Base-by-base conservation (phyloP, 2,797 vertebrate species). In the Gallinago nigripennis region DNA sequence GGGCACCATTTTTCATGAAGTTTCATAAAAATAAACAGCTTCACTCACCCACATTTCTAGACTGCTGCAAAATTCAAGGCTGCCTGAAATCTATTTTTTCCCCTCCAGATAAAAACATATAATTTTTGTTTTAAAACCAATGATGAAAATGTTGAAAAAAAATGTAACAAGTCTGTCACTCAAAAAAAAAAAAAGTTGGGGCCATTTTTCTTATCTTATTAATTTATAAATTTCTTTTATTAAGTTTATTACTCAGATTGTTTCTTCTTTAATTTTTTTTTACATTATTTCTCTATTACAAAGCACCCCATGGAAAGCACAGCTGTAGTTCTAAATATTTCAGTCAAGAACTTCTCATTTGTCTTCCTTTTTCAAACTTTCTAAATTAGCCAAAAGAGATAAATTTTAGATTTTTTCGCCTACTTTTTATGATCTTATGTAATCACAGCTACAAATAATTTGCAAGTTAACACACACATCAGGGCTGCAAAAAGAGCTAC, bases 161-260 rank as follows among this genome's bases (percentile, higher is more conserved):
- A 12, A 20, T 7, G 5, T n/a, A 80, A 77, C 9, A 56, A 54
- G 7, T 31, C 24, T 76, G 19, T 35, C 12, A 80, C 19, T 23
- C 37, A 30, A 39, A 39, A 61, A 27, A 82, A 53, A 15, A 58
- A 16, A 46, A 17, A 19, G 19, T 23, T 64, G 11, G 46, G 43
- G 24, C 7, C n/a, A 31, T 80, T 95, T 63, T 95, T 84, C 43
- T 75, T 54, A 77, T 50, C n/a, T 76, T 71, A 56, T 69, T 37
- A 68, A 78, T 78, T 45, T 1, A 23, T 20, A 70, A 28, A 9
- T 65, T 64, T 33, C 6, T 27, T 63, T 68, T 43, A 39, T 31
- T 28, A 9, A 35, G 57, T 27, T 73, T 31, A 53, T 45, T 73
- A 14, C 33, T 78, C 61, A 60, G 51, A 46, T 35, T 51, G 2